Percentiles rank a stretch among this genome's conserved stretches.
Conservation (phyloP, 23 tunicate genomes). For the Trididemnum nubilum region DNA sequence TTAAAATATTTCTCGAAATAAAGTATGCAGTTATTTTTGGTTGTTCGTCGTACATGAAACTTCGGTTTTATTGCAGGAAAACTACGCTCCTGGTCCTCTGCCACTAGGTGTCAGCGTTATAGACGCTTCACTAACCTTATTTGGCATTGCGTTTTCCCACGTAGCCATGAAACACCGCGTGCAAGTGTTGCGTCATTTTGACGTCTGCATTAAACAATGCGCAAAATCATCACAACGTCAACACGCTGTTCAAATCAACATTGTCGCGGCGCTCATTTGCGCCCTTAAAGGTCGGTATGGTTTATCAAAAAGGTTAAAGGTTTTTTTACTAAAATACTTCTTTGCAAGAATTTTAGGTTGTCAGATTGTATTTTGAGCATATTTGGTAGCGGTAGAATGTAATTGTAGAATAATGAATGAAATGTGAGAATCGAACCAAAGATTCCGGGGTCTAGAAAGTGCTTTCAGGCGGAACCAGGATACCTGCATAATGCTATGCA, state of each 20-base stretch:
- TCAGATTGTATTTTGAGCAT: too few species aligned
- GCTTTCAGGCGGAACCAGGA: too few species aligned
- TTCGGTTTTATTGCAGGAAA: slow-evolving; percentile 39
- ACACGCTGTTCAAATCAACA: slow-evolving; percentile 77
- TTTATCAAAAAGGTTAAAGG: background rate
- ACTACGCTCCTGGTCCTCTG: slow-evolving; percentile 85
- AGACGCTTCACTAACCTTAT: slow-evolving; percentile 85
- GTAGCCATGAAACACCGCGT: slow-evolving; percentile 96
- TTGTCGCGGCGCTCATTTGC: slow-evolving; percentile 92
- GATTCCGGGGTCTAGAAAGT: too few species aligned
- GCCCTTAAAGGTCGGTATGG: slow-evolving; percentile 71
- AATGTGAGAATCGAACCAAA: too few species aligned
- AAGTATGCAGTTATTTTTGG: too few species aligned
- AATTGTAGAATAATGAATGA: too few species aligned
- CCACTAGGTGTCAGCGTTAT: slow-evolving; percentile 95
- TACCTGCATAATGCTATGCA: too few species aligned
- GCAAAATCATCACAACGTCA: slow-evolving; percentile 65
- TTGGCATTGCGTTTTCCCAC: slow-evolving; percentile 92
- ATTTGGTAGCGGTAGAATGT: too few species aligned
- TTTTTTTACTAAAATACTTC: too few species aligned
- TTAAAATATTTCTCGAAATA: too few species aligned
- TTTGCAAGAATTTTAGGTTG: too few species aligned
- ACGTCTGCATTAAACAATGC: slow-evolving; percentile 82
- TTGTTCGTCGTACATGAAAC: too few species aligned
- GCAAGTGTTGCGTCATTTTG: slow-evolving; percentile 92